Conservation (phyloP, 2,113 vertebrate genomes). For the Dipodomys ordii region DNA sequence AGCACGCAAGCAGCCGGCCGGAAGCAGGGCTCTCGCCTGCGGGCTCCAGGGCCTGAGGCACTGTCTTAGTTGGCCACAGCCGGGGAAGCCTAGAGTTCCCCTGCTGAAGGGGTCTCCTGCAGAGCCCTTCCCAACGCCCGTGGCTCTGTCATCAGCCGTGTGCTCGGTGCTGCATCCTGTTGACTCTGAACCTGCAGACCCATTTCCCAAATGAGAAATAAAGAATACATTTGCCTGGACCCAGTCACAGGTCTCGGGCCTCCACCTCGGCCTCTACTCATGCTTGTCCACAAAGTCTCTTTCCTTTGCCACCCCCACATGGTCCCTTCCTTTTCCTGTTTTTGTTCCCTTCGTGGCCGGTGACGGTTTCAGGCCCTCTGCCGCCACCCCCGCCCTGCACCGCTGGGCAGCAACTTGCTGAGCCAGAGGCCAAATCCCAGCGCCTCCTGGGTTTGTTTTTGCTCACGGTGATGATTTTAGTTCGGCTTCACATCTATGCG, state of each 20-base stretch:
- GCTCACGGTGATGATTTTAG: background rate
- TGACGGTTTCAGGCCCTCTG: background rate
- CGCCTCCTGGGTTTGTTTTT: background rate
- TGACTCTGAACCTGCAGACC: background rate
- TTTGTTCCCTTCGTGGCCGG: background rate
- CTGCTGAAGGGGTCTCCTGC: background rate
- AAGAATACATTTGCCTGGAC: background rate
- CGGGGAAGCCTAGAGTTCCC: background rate
- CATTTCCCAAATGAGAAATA: background rate
- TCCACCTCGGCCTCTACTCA: background rate
- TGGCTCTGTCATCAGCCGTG: accelerated
- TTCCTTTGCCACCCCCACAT: background rate
- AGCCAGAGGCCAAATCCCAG: background rate
- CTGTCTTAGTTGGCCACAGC: background rate
- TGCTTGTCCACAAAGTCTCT: background rate
- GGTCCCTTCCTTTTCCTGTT: background rate
- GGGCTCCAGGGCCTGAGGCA: background rate
- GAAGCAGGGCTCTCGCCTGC: background rate
- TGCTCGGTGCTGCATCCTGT: background rate
- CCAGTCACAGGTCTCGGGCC: accelerated
- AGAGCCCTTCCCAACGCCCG: accelerated
- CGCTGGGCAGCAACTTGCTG: no score
- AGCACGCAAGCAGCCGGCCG: no score
- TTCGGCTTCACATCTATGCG: background rate
- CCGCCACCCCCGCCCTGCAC: no score